These are phyloP conservation scores for Arvicanthis niloticus DNA, from an alignment of 2,113 vertebrate species.

Conservation along the genomic window DNA sequence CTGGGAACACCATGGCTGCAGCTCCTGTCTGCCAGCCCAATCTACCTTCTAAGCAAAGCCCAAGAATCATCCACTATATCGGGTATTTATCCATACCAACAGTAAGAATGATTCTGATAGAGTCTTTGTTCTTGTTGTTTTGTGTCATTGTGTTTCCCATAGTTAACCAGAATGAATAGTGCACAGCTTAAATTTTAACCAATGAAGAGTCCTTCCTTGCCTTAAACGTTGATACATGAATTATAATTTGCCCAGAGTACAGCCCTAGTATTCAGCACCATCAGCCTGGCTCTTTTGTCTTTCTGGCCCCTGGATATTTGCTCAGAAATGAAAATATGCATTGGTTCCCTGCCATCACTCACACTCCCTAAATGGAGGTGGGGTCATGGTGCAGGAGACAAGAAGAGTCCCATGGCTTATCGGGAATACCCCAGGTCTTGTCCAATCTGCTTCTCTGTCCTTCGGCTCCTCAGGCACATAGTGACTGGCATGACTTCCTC, in stretches of 20 bases:
- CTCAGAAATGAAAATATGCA: background rate
- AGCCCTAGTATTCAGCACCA: background rate
- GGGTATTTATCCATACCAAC: background rate
- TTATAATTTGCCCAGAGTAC: background rate
- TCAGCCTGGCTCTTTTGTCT: background rate
- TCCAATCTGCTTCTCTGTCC: background rate
- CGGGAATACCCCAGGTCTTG: background rate
- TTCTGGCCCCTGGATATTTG: background rate
- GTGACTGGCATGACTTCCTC: background rate
- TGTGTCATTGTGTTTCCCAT: background rate
- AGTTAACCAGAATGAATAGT: background rate
- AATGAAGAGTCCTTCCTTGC: background rate
- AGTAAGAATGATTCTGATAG: background rate
- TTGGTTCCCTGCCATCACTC: background rate
- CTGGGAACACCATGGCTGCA: background rate
- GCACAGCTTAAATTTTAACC: background rate
- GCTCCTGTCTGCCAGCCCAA: background rate
- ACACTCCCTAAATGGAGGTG: no score
- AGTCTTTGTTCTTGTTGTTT: background rate
- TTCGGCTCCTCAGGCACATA: background rate
- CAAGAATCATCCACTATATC: background rate
- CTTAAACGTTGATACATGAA: background rate
- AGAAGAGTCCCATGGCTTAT: background rate
- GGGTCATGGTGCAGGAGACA: accelerated
- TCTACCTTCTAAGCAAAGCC: background rate